phyloP scores from a whole-genome alignment of 35 echinoderm and acorn worm species.

The Strongylocentrotus purpuratus region DNA sequence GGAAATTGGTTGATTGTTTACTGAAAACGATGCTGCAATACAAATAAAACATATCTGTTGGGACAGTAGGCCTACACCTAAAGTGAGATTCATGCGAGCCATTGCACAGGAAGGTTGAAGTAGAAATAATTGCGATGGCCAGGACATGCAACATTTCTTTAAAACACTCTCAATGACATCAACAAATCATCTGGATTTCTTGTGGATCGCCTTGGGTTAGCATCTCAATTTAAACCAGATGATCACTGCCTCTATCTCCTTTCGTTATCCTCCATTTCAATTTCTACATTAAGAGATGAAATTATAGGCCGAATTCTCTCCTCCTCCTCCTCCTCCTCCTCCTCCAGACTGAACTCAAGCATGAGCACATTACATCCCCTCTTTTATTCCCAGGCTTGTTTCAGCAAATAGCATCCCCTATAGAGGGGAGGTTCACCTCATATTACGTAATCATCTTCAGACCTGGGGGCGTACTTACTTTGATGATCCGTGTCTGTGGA shows the following conservation, averaged over 20 bases:
- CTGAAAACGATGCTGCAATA: too few relatives aligned
- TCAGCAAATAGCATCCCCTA: not conserved
- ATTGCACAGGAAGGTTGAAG: slow-evolving; percentile 3
- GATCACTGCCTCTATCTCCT: not conserved
- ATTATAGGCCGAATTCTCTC: not conserved
- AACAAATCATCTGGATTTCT: not conserved
- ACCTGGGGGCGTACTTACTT: not conserved
- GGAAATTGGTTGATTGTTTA: too few relatives aligned
- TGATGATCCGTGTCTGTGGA: not conserved
- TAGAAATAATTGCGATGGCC: not conserved
- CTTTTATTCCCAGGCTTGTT: not conserved
- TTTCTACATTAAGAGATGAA: not conserved
- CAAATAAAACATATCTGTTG: too few relatives aligned
- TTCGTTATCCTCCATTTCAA: not conserved
- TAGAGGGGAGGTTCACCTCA: not conserved
- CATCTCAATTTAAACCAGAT: not conserved
- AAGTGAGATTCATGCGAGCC: not conserved
- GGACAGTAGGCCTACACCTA: not conserved
- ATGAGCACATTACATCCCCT: not conserved
- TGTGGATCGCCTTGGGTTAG: not conserved
- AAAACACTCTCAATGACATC: not conserved
- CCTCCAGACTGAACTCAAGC: not conserved
- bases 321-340: not conserved
- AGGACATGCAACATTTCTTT: not conserved
- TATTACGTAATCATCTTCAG: not conserved